phyloP scores from a whole-genome alignment of 1,140 invertebrate genomes.

The Xylocopa sonorina region DNA sequence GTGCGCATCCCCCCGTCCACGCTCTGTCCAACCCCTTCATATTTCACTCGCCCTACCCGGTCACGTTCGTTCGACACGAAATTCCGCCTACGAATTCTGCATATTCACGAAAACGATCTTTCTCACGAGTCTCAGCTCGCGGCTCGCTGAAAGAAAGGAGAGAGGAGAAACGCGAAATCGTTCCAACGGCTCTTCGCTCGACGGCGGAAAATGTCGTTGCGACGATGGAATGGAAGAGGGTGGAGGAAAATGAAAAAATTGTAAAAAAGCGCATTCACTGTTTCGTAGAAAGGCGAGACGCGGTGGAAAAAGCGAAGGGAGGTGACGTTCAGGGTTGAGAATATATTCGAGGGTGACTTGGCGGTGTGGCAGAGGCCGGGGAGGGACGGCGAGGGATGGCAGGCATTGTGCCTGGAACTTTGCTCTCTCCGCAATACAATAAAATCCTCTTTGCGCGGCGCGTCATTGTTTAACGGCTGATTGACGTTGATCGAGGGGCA shows the following conservation, averaged over 20 bases:
- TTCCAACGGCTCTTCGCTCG: neutral
- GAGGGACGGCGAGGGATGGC: slow-evolving; percentile 11
- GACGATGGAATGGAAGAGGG: neutral
- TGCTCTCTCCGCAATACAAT: slow-evolving; percentile 76
- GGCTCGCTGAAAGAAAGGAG: neutral
- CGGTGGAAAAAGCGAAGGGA: slow-evolving; percentile 28
- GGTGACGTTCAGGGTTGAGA: neutral
- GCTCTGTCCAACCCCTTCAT: slow-evolving; percentile 30
- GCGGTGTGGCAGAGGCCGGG: slow-evolving; percentile 1
- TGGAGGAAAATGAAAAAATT: no score
- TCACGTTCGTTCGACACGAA: no score
- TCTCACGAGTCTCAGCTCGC: slow-evolving; percentile 8
- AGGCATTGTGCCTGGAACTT: slow-evolving; percentile 70
- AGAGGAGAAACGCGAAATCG: neutral
- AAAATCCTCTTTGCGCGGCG: slow-evolving; percentile 77
- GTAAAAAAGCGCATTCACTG: slow-evolving; percentile 56
- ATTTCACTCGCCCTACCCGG: slow-evolving; percentile 59
- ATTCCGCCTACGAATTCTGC: neutral
- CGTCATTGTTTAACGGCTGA: slow-evolving; percentile 78
- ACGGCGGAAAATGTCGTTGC: neutral
- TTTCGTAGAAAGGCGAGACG: neutral
- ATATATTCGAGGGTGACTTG: slow-evolving; percentile 45
- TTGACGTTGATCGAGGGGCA: slow-evolving; percentile 79
- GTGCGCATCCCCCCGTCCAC: slow-evolving; percentile 9
- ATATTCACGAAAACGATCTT: neutral